phyloP scores from a whole-genome alignment of 2,797 vertebrate genomes.

The Rousettus madagascariensis region DNA sequence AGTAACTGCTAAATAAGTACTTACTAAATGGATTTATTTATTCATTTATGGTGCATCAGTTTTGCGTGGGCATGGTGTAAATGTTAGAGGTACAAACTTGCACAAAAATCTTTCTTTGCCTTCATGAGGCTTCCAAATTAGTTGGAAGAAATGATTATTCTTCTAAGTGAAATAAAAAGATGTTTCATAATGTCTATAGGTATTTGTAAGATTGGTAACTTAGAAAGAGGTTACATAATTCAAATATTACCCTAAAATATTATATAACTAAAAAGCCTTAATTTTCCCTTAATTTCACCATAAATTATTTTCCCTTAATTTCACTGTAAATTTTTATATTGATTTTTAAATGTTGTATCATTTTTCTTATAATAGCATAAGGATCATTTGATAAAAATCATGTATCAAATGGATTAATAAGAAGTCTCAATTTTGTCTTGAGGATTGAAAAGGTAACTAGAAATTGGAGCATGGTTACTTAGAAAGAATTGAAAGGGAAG shows the following conservation, averaged over 20 bases:
- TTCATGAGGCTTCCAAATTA: background rate
- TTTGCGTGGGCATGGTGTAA: background rate
- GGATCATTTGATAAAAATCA: background rate
- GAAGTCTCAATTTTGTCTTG: background rate
- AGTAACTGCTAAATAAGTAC: background rate
- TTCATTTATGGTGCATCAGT: background rate
- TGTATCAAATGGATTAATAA: background rate
- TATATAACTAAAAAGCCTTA: background rate
- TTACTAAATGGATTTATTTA: background rate
- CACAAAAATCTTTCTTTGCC: background rate
- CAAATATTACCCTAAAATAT: background rate
- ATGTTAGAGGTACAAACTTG: background rate
- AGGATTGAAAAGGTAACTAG: background rate
- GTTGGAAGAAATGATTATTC: background rate
- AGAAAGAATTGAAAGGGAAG: background rate
- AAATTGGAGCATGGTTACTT: background rate
- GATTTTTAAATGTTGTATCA: background rate
- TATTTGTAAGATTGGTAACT: background rate
- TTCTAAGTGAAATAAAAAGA: background rate
- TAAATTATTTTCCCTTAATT: background rate
- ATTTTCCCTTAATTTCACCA: background rate
- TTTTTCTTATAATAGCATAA: background rate
- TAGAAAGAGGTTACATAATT: background rate
- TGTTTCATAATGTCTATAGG: background rate
- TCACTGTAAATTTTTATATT: background rate